Base-by-base conservation (phyloP, 2,797 vertebrate genomes). In the Bradypus variegatus region DNA sequence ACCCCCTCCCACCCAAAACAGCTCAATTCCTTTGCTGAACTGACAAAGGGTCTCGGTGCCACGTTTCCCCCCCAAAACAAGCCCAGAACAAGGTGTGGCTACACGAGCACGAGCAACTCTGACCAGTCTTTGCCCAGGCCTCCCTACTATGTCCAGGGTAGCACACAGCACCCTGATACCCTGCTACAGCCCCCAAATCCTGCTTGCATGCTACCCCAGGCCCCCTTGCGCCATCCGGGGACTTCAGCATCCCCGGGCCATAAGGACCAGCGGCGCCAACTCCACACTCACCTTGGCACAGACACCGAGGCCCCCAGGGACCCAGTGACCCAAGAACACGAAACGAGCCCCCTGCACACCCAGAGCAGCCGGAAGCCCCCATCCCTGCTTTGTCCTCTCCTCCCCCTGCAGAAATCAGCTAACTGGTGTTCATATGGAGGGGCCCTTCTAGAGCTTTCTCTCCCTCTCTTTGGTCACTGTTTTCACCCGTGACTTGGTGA, bases 51-150 rank as follows among this genome's bases (percentile, higher is more conserved):
- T 58, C 16, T 19, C 18, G 31, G 4, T 18, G 58, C 73, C 25
- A 0, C 0, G 4, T 19, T 25, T 41, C 69, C 53, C 16, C 19
- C 18, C 45, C 9, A 0, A 1, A 4, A 19, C 27, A 27, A n/a
- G 29, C 31, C 50, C 15, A 1, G 18, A 25, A 2, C 48, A 58
- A 18, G 55, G 16, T 58, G 16, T 58, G 18, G 58, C 58, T 58
- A 83, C 31, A 3, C 0, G 13, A 65, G 10, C 14, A 62, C 0
- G 5, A 23, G 10, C 10, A 1, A 8, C 13, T 25, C 9, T 2
- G 23, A 58, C 23, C 13, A 67, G n/a, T 19, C 77, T 38, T 4
- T 16, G 36, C 19, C 48, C 6, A 58, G 19, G 19, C 3, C 45
- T 33, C 15, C 73, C 15, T 13, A 4, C 8, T 25, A 0, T 0